Conservation (phyloP, 2,888 invertebrate genomes). For the Tryphoninae sp. region DNA sequence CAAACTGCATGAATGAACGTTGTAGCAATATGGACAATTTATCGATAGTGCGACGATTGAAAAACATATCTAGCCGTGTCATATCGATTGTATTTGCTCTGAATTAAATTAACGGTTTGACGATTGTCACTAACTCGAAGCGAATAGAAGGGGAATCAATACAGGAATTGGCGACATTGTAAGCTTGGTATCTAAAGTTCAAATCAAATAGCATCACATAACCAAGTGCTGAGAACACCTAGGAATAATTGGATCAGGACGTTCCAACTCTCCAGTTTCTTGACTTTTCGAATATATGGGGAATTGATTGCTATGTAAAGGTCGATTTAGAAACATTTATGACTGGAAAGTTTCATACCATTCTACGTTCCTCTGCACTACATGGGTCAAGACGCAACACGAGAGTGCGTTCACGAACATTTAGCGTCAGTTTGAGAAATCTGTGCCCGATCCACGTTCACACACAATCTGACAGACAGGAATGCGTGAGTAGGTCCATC, state of each 20-base stretch:
- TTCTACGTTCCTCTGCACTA: background rate
- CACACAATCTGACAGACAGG: background rate
- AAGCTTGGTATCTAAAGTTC: background rate
- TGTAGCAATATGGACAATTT: background rate
- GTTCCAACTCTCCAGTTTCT: too few species aligned
- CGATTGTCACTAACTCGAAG: conserved; percentile 12
- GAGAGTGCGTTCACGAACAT: too few species aligned
- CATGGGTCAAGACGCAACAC: too few species aligned
- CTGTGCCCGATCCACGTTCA: too few species aligned
- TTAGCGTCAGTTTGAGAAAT: too few species aligned
- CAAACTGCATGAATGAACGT: conserved; percentile 29
- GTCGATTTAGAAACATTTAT: background rate
- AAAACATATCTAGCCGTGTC: conserved; percentile 10
- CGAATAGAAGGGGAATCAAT: background rate
- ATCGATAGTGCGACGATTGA: background rate
- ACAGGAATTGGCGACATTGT: background rate
- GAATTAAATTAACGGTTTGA: background rate
- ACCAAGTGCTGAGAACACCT: background rate
- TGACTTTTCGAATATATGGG: too few species aligned
- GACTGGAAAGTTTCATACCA: background rate
- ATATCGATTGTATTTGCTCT: background rate
- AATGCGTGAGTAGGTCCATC: background rate
- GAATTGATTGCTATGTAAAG: background rate
- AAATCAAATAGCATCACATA: background rate
- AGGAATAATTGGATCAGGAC: background rate